phyloP scores from a whole-genome alignment of 1,140 invertebrate genomes.

The Diorhabda carinulata region DNA sequence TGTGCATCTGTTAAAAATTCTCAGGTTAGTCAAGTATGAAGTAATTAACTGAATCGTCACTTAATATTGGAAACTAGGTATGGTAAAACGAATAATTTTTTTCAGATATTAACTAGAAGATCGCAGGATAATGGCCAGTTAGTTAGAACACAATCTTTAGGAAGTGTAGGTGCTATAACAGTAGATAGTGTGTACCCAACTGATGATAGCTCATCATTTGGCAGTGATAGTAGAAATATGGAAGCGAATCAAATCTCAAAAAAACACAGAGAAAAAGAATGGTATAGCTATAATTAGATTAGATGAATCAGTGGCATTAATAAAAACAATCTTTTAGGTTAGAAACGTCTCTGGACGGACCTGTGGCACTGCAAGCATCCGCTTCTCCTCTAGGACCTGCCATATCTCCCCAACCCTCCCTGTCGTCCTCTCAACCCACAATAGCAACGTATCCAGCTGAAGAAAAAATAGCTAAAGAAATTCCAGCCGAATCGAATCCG shows the following conservation, averaged over 20 bases:
- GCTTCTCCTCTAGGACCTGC: constrained; percentile 51
- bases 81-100: not conserved
- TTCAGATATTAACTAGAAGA: constrained; percentile 49
- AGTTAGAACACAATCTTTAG: constrained; percentile 58
- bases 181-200: constrained; percentile 42
- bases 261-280: constrained; percentile 50
- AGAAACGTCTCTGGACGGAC: constrained; percentile 53
- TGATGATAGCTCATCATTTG: constrained; percentile 44
- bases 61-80: not conserved
- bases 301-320: not conserved
- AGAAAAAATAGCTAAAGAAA: constrained; percentile 42
- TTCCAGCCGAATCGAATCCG: constrained; percentile 41
- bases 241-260: constrained; percentile 32
- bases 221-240: constrained; percentile 42
- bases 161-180: constrained; percentile 55
- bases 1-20: constrained; percentile 32
- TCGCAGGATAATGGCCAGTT: constrained; percentile 52
- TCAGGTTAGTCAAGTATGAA: constrained; percentile 34
- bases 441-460: constrained; percentile 33
- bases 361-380: constrained; percentile 35
- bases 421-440: constrained; percentile 45
- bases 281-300: constrained; percentile 31
- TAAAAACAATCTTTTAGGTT: constrained; percentile 36
- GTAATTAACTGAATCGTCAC: not conserved
- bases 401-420: constrained; percentile 30